Evolutionary conservation across 2,113 vertebrate species (phyloP).

Genomic region (Kryptolebias marmoratus): DNA sequence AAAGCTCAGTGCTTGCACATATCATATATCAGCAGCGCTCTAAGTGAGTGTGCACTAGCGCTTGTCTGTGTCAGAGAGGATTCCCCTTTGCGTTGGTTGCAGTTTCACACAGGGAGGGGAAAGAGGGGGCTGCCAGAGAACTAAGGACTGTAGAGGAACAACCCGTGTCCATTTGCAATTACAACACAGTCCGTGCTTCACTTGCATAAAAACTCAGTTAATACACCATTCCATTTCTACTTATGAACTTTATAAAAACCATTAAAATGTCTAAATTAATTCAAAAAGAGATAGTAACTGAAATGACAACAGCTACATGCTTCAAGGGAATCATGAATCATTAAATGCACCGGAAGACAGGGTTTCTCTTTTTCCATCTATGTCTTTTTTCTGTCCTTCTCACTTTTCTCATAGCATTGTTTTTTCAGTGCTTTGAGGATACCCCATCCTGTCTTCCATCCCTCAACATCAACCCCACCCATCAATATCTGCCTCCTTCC

Average conservation of each 20-base stretch:
- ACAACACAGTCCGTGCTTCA: constrained; percentile 7
- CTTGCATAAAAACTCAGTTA: background rate
- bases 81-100: constrained; percentile 72
- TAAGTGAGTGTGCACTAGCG: constrained; percentile 38
- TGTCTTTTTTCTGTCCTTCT: constrained; percentile 33
- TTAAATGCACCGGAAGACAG: constrained; percentile 50
- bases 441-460: constrained; percentile 61
- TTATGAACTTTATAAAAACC: background rate
- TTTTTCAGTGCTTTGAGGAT: constrained; percentile 55
- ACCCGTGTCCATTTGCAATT: background rate
- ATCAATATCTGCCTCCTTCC: constrained; percentile 51
- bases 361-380: constrained; percentile 62
- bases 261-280: background rate
- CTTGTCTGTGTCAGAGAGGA: constrained; percentile 73
- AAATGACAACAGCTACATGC: constrained; percentile 6
- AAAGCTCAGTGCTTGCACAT: constrained; percentile 55
- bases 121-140: constrained; percentile 21
- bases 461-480: constrained; percentile 50
- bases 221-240: background rate
- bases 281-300: background rate
- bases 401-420: constrained; percentile 13
- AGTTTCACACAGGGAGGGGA: constrained; percentile 47
- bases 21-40: constrained; percentile 58
- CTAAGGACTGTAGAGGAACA: constrained; percentile 17
- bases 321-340: constrained; percentile 23